Evolutionary conservation across 2,797 vertebrate genomes (phyloP).

Genomic region (Lagocephalus sceleratus): DNA sequence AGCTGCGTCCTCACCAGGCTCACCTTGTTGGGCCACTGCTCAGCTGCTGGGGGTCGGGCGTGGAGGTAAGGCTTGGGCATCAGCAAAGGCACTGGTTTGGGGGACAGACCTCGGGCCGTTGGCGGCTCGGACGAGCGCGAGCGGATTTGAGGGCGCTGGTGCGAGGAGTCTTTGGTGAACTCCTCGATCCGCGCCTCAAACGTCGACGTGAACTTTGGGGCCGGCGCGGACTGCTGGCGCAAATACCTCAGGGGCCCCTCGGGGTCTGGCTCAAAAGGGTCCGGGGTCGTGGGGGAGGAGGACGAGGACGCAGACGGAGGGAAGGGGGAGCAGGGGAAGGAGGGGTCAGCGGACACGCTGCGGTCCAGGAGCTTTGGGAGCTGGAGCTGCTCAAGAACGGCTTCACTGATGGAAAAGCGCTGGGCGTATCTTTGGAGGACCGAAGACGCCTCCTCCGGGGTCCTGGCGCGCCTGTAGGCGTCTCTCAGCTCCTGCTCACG

Average conservation of each 20-base stretch:
- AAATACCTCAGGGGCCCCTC: conserved; percentile 86
- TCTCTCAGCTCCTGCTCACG: conserved; percentile 88
- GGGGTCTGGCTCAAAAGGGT: conserved; percentile 68
- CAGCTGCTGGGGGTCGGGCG: conserved; percentile 19
- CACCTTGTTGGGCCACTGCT: conserved; percentile 56
- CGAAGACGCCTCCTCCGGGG: conserved; percentile 85
- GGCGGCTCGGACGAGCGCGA: conserved; percentile 69
- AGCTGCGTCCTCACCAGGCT: conserved; percentile 4
- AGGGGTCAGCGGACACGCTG: conserved; percentile 87
- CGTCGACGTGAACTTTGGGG: conserved; percentile 91
- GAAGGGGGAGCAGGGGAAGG: conserved; percentile 57
- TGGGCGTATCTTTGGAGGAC: conserved; percentile 93
- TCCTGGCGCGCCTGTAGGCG: conserved; percentile 83
- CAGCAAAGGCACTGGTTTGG: conserved; percentile 86
- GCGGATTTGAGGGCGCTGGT: conserved; percentile 72
- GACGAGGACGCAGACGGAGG: conserved; percentile 59
- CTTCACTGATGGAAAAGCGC: conserved; percentile 95
- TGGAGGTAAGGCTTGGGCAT: conserved; percentile 87
- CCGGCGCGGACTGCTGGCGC: conserved; percentile 89
- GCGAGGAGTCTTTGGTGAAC: conserved; percentile 61
- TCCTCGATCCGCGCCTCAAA: conserved; percentile 85
- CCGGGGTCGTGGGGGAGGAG: conserved; percentile 70
- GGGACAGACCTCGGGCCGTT: conserved; percentile 71
- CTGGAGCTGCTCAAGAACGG: conserved; percentile 88
- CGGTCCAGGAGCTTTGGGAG: conserved; percentile 93